A percentile compares a stretch with the other conserved stretches of the same genome.
Evolutionary conservation across 2,113 vertebrate genomes (phyloP).

Genomic region (Condylura cristata): DNA sequence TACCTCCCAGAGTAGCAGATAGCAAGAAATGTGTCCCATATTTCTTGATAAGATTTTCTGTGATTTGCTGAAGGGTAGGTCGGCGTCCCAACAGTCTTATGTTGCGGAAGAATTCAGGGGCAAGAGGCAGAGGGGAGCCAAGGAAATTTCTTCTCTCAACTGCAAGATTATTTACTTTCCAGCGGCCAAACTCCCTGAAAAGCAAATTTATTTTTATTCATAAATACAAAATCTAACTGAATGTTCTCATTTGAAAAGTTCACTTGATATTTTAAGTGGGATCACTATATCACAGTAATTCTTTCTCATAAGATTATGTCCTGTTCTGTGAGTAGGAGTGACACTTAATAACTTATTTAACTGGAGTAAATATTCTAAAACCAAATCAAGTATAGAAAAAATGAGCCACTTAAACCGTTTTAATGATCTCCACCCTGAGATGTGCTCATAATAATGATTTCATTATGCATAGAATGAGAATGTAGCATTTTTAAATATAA

Average conservation of each 20-base stretch:
- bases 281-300: conserved; percentile 9
- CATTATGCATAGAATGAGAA: conserved; percentile 6
- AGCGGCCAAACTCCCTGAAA: conserved; percentile 97
- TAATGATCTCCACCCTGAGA: background rate
- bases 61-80: conserved; percentile 94
- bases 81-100: conserved; percentile 95
- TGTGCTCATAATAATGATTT: background rate
- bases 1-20: conserved; percentile 98
- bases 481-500: background rate
- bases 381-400: conserved; percentile 16
- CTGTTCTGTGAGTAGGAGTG: background rate
- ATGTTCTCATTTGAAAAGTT: conserved; percentile 78
- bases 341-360: conserved; percentile 53
- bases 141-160: conserved; percentile 96
- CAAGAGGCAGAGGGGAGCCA: conserved; percentile 94
- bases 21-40: conserved; percentile 98
- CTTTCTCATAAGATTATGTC: conserved; percentile 29
- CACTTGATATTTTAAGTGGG: conserved; percentile 30
- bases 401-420: background rate
- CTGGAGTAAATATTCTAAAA: background rate
- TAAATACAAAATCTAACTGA: conserved; percentile 70
- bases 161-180: conserved; percentile 98
- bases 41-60: conserved; percentile 98
- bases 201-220: conserved; percentile 81
- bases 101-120: conserved; percentile 96